Percentiles rank a stretch among this genome's conserved stretches.
phyloP scores from a whole-genome alignment of 2,888 invertebrate genomes.

The Troides helena region DNA sequence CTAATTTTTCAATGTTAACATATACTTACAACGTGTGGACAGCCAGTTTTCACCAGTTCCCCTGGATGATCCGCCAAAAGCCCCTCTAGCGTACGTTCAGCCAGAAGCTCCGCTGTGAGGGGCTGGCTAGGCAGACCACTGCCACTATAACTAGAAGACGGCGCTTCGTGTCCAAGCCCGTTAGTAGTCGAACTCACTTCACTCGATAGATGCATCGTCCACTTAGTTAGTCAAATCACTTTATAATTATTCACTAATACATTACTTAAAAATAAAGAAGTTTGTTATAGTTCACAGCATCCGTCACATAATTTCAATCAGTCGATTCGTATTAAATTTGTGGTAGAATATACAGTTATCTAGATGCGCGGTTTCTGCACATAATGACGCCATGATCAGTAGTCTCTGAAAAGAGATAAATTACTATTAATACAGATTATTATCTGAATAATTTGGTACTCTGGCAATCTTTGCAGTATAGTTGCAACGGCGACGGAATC shows the following conservation, averaged over 20 bases:
- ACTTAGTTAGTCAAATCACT: conserved; percentile 31
- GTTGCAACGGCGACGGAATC: too few relatives aligned
- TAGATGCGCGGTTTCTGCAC: conserved; percentile 23
- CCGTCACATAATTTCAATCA: conserved; percentile 63
- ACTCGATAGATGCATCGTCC: conserved; percentile 88
- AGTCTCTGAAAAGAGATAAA: conserved; percentile 33
- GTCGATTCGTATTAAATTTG: conserved; percentile 32
- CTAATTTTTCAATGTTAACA: background rate
- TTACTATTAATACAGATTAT: background rate
- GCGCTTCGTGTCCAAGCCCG: conserved; percentile 73
- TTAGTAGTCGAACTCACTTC: conserved; percentile 88
- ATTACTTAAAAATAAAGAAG: conserved; percentile 36
- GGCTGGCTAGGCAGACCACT: conserved; percentile 77
- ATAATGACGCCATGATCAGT: conserved; percentile 20
- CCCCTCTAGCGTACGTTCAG: conserved; percentile 91
- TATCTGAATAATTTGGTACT: background rate
- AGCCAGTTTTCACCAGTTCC: conserved; percentile 95
- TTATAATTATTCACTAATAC: conserved; percentile 34
- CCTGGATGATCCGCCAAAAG: conserved; percentile 94
- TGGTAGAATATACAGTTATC: conserved; percentile 35
- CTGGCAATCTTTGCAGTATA: too few relatives aligned
- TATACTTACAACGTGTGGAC: conserved; percentile 90
- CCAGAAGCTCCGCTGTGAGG: conserved; percentile 89
- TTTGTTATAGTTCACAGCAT: conserved; percentile 46
- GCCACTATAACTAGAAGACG: conserved; percentile 67